Conservation (phyloP, 2,888 invertebrate genomes). For the Elysia crispata region DNA sequence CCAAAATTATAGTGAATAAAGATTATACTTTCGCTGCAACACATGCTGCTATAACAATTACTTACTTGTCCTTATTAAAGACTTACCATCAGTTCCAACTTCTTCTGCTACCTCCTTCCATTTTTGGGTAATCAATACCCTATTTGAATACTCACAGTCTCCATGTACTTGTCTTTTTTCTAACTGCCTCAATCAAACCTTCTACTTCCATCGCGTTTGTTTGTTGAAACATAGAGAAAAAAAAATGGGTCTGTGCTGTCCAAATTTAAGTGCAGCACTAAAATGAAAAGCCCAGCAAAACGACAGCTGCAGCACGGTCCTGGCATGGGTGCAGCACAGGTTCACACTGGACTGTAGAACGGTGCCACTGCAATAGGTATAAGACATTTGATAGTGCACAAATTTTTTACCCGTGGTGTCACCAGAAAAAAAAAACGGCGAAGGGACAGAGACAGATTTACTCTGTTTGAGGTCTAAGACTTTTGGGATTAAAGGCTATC, state of each 20-base stretch:
- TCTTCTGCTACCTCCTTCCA: constrained; percentile 12
- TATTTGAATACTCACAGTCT: not conserved
- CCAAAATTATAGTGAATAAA: too few species aligned
- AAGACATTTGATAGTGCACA: too few species aligned
- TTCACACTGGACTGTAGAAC: not conserved
- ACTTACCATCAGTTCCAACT: constrained; percentile 10
- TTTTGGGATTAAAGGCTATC: too few species aligned
- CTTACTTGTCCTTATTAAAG: not conserved
- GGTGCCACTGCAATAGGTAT: too few species aligned
- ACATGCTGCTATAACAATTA: too few species aligned
- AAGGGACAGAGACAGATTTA: too few species aligned
- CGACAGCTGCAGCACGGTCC: not conserved
- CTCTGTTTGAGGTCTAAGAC: too few species aligned
- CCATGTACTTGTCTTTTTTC: not conserved
- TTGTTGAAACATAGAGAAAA: not conserved
- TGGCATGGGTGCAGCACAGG: constrained; percentile 11
- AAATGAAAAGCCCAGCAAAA: not conserved
- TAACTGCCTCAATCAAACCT: not conserved
- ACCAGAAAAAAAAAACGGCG: too few species aligned
- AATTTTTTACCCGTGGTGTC: too few species aligned
- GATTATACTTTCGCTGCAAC: too few species aligned
- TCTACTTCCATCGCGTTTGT: not conserved
- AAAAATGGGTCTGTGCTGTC: not conserved
- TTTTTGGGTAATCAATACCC: not conserved
- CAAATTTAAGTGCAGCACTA: not conserved